Evolutionary conservation across 2,113 vertebrate genomes (phyloP).

Genomic region (Protobothrops mucrosquamatus): DNA sequence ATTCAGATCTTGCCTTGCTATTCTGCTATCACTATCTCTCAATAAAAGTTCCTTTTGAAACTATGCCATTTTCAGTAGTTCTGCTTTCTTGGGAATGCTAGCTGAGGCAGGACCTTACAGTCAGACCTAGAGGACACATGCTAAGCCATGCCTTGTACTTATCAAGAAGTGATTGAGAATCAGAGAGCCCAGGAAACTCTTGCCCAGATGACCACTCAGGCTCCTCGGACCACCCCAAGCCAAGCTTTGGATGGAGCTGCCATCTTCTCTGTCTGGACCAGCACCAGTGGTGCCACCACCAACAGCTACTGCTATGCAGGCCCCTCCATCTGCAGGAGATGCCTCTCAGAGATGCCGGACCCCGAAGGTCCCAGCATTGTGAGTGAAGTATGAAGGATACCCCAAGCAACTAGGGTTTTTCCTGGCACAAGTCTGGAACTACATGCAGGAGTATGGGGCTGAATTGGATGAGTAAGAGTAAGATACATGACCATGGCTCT

Average conservation of each 20-base stretch:
- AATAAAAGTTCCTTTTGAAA: no score
- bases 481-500: neutral
- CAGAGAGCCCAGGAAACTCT: neutral
- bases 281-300: neutral
- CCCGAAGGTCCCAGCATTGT: neutral
- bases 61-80: no score
- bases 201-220: neutral
- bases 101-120: no score
- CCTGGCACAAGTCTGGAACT: neutral
- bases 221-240: neutral
- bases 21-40: no score
- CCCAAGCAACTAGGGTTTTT: neutral
- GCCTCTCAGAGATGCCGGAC: neutral
- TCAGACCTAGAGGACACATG: neutral
- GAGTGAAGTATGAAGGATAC: neutral
- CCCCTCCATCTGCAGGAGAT: neutral
- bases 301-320: neutral
- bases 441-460: neutral
- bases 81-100: no score
- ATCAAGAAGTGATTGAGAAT: neutral
- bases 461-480: neutral
- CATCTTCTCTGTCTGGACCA: neutral
- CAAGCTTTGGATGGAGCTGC: neutral
- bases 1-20: no score
- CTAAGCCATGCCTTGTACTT: neutral